A percentile compares a stretch with the other conserved stretches of the same genome.
Conservation (phyloP, 2,797 vertebrate species). For the Eremophila alpestris region DNA sequence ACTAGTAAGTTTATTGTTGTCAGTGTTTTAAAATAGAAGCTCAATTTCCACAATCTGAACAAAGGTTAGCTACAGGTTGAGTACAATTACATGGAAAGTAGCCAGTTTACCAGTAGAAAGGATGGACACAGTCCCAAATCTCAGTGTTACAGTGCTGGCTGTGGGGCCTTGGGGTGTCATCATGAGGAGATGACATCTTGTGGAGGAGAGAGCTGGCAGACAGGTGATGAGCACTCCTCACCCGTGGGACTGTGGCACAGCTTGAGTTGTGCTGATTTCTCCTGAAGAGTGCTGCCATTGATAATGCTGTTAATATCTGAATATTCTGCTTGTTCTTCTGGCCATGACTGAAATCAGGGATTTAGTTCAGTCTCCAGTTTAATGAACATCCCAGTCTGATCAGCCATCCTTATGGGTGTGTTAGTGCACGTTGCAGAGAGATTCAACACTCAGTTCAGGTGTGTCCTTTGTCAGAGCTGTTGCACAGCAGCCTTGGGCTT, state of each 20-base stretch:
- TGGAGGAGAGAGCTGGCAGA: neutral
- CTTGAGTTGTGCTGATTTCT: neutral
- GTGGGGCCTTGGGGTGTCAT: neutral
- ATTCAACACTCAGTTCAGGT: neutral
- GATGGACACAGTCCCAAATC: neutral
- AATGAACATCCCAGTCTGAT: neutral
- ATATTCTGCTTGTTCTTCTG: neutral
- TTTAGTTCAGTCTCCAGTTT: neutral
- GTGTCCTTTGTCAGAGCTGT: neutral
- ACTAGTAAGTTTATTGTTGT: neutral
- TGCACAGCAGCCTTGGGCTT: neutral
- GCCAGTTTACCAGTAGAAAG: neutral
- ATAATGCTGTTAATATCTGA: neutral
- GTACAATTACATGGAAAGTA: neutral
- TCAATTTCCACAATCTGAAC: neutral
- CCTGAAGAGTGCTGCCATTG: neutral
- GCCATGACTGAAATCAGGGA: neutral
- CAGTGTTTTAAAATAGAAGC: neutral
- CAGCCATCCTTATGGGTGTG: neutral
- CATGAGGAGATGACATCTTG: neutral
- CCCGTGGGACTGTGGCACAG: neutral
- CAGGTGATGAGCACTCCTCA: neutral
- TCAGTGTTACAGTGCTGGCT: neutral
- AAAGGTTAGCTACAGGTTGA: neutral
- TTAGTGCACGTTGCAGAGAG: neutral